Evolutionary conservation across 2,113 vertebrate species (phyloP).

Genomic region (Amia ocellicauda): DNA sequence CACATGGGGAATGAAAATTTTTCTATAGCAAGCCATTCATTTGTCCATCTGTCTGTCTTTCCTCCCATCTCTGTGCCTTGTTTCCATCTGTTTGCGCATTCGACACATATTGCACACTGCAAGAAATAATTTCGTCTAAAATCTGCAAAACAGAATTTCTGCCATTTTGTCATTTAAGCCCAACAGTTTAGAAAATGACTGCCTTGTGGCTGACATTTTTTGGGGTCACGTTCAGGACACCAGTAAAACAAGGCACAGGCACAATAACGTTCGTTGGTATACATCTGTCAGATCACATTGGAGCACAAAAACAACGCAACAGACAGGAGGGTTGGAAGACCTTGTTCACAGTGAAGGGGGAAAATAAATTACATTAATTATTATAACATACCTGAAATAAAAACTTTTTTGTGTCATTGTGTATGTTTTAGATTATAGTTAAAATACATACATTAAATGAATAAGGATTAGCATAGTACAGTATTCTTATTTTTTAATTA

Average conservation of each 20-base stretch:
- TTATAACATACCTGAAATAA: too few species aligned
- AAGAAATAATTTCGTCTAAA: too few species aligned
- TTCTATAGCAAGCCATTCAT: too few species aligned
- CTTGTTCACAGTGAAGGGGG: too few species aligned
- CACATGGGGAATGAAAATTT: too few species aligned
- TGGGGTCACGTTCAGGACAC: conserved; percentile 46
- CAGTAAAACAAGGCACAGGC: conserved; percentile 41
- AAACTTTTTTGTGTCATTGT: too few species aligned
- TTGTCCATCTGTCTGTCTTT: background rate
- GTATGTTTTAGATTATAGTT: too few species aligned
- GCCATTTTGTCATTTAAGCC: conserved; percentile 6
- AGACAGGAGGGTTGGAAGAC: too few species aligned
- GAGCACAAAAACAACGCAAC: background rate
- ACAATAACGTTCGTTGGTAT: conserved; percentile 45
- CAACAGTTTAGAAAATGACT: conserved; percentile 3
- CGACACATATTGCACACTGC: too few species aligned
- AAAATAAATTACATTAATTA: too few species aligned
- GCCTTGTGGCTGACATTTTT: background rate
- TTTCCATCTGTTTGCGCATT: background rate
- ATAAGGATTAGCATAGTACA: background rate
- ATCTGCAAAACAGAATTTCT: conserved; percentile 1
- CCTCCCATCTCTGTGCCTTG: background rate
- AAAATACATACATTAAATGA: too few species aligned
- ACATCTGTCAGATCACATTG: conserved; percentile 52
- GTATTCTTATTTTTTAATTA: conserved; percentile 5